Base-by-base conservation (phyloP, 1,140 invertebrate genomes). In the Zaprionus ghesquierei region DNA sequence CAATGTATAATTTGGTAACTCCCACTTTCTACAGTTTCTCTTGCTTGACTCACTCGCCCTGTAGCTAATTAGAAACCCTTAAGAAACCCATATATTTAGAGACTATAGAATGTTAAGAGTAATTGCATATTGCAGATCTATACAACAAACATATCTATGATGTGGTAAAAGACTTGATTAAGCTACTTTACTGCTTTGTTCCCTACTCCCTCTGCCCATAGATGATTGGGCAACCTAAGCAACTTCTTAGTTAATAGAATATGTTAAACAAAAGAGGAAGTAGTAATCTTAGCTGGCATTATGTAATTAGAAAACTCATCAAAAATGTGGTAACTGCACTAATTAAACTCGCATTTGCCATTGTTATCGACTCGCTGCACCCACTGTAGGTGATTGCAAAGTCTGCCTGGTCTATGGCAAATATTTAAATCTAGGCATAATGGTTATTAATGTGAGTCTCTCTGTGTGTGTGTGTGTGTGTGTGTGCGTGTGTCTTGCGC, bases 351-450 rank as follows among this genome's bases (percentile, higher is more conserved):
- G 2, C n/a, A 54, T 10, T 29, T 25, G 2, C 8, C 38, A 35
- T 44, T 10, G 15, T 44, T 9, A 18, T 4, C 41, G 18, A 18
- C 25, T 13, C 23, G n/a, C 2, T 44, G 63, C 18, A 18, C 25
- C 9, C 23, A 22, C 2, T 44, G 63, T 23, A 73, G 70, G 65
- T 73, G 58, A 69, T 73, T 56, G 60, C 35, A 41, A 54, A 69
- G 70, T 69, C 65, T n/a, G 31, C 29, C 23, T 54, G 53, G 12
- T 8, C 18, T 20, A 59, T 46, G 23, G 23, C n/a, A 33, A n/a
- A 51, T 20, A 60, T 29, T 61, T 25, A 29, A 73, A 55, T 41
- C 31, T 54, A 25, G 62, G 62, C 63, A 68, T 72, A 68, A 72
- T 72, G 50, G 29, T 62, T 73, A 73, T 61, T 38, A 69, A 73